A percentile compares a stretch with the other conserved stretches of the same genome.
Evolutionary conservation across 1,140 invertebrate species (phyloP).

Genomic region (Scaptodrosophila lebanonensis): DNA sequence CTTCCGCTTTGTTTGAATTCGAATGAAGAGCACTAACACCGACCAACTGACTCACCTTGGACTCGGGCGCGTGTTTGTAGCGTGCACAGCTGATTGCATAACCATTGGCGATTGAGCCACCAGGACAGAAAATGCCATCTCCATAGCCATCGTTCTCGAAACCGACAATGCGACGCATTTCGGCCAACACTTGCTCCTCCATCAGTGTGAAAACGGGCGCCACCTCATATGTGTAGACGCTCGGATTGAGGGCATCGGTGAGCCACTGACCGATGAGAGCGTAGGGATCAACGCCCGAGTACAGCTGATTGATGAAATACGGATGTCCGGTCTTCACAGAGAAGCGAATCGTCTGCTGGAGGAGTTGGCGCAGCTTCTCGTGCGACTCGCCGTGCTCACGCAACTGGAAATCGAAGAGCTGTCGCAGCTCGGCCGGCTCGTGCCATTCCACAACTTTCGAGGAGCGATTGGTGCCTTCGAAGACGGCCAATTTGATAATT

Average conservation of each 20-base stretch:
- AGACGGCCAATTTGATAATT: slow-evolving; percentile 85
- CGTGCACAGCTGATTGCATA: slow-evolving; percentile 95
- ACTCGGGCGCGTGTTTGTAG: slow-evolving; percentile 85
- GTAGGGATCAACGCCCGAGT: slow-evolving; percentile 91
- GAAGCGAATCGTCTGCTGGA: slow-evolving; percentile 85
- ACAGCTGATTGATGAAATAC: slow-evolving; percentile 91
- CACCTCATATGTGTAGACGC: slow-evolving; percentile 94
- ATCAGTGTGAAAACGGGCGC: slow-evolving; percentile 92
- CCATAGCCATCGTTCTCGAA: slow-evolving; percentile 83
- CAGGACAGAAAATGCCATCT: slow-evolving; percentile 96
- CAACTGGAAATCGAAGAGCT: slow-evolving; percentile 83
- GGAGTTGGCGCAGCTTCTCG: slow-evolving; percentile 82
- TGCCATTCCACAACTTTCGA: slow-evolving; percentile 87
- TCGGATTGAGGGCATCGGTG: slow-evolving; percentile 90
- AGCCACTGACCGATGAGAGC: slow-evolving; percentile 91
- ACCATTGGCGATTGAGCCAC: slow-evolving; percentile 96
- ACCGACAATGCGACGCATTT: slow-evolving; percentile 92
- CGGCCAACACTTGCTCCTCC: slow-evolving; percentile 87
- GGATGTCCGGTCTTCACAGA: slow-evolving; percentile 93
- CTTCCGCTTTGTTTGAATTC: slow-evolving; percentile 28
- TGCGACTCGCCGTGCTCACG: slow-evolving; percentile 81
- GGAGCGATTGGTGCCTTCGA: slow-evolving; percentile 83
- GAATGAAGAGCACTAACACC: slow-evolving; percentile 1
- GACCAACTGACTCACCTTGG: slow-evolving; percentile 81
- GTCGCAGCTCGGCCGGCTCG: slow-evolving; percentile 82